Evolutionary conservation across 2,888 invertebrate genomes (phyloP), one percentile per base, ranked within the genome.

Genomic region (Itoplectis maculator): DNA sequence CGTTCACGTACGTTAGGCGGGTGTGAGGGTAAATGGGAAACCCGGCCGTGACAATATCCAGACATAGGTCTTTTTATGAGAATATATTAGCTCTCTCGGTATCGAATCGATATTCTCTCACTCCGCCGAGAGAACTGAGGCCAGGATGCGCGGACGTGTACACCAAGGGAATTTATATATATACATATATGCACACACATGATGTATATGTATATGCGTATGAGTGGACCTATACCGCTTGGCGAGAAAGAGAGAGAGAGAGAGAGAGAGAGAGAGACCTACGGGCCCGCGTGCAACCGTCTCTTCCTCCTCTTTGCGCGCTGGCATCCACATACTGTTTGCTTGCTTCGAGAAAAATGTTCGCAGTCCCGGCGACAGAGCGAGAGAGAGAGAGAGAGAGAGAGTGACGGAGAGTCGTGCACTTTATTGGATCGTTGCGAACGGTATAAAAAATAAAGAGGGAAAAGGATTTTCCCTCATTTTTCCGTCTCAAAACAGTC

Each of bases 11-110:
- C 75, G 68, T 70, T 74, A 56, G 68, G 49, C 51, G 79, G 70
- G 77, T 63, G 79, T 76, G 81, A 84, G 81, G 76, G 82, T 83
- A 85, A 86, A 85, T 84, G 84, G 84, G 82, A 81, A 84, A 84
- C 79, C 79, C 70, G 79, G 49, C 80, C 78, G 81, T 75, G 82
- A 77, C 82, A 82, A 81, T 83, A 82, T 79, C 82, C 85, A 84
- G 83, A 82, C 82, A 80, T 77, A 79, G 79, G 72, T 77, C 69
- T 86, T 86, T 83, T 86, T 83, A 84, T 84, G 81, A 78, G 79
- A 82, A 85, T 84, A 85, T 84, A 85, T 85, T 85, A 81, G 83
- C 76, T 78, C 75, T 78, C 75, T 69, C 59, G 82, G 82, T 84
- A 82, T 84, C 79, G 79, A 86, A 85, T 86, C 86, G 84, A 86